These are phyloP conservation scores for Andrena camellia DNA, from an alignment of 2,888 invertebrate genomes.

Conservation along the genomic window DNA sequence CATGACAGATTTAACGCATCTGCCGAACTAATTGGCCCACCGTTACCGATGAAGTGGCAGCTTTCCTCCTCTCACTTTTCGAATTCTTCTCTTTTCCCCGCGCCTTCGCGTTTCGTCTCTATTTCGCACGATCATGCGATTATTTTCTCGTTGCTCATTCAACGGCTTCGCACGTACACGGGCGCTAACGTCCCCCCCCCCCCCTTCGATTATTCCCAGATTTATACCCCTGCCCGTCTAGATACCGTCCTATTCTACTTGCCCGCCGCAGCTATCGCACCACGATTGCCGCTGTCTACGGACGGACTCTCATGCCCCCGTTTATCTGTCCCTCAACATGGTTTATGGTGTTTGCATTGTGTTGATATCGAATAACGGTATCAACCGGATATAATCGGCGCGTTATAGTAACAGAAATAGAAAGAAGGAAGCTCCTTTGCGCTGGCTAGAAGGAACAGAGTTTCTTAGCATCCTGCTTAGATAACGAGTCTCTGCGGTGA, in stretches of 20 bases:
- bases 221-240: background rate
- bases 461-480: slow-evolving; percentile 4
- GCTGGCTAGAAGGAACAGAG: slow-evolving; percentile 2
- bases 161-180: background rate
- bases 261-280: background rate
- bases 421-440: background rate
- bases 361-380: slow-evolving; percentile 1
- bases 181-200: slow-evolving; percentile 16
- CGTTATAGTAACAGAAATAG: background rate
- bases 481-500: background rate
- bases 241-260: slow-evolving; percentile 21
- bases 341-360: slow-evolving; percentile 2
- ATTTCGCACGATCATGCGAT: background rate
- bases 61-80: slow-evolving; percentile 29
- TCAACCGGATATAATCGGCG: background rate
- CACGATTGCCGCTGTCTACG: background rate
- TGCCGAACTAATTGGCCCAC: slow-evolving; percentile 78
- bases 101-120: background rate
- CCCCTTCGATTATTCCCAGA: slow-evolving; percentile 18
- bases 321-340: background rate
- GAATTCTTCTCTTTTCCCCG: background rate
- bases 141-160: slow-evolving; percentile 11
- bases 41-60: slow-evolving; percentile 72
- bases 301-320: background rate
- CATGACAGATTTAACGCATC: slow-evolving; percentile 80